Base-by-base conservation (phyloP, 2,888 invertebrate species). In the Patella pellucida region DNA sequence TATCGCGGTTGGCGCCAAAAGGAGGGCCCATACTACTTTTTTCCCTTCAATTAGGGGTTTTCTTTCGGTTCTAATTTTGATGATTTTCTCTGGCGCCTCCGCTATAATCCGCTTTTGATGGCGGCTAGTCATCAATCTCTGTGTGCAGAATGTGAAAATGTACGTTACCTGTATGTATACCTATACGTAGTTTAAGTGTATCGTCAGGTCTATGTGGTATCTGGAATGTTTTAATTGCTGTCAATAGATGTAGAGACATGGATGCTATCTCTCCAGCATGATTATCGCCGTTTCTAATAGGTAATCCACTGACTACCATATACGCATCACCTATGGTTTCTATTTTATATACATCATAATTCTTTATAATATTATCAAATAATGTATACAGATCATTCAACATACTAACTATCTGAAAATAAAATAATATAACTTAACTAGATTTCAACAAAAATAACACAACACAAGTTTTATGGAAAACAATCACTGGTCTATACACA, bases 311-410 rank as follows among this genome's bases (percentile, higher is more conserved):
- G 4, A 88, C 89, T 15, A 90, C 90, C 90, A 90, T 90, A 76
- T 90, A 90, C 0, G 89, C 89, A 78, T 89, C 89, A 2, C 89
- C 89, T 14, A 90, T 89, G 3, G 90, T 89, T 81, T 89, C 89
- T 81, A 98, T 98, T 93, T 99, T 99, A 91, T 99, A 99, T 68
- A 99, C 99, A 90, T 98, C 97, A 91, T 98, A 98, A 86, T 96
- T 96, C 91, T 96, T 95, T 85, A 98, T 98, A 87, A 98, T 97
- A 87, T 95, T 94, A 92, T 99, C 98, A 92, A 99, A 99, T 82
- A 97, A 94, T 72, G 98, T 98, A 92, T 99, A 99, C 90, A 98
- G 94, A 92, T 97, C 97, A 92, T 98, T 98, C 81, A 98, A 94
- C 76, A 85, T 78, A 51, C 81, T 78, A 12, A 85, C 83, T 19